phyloP scores from a whole-genome alignment of 2,888 invertebrate genomes.

The Microdon myrmicae region DNA sequence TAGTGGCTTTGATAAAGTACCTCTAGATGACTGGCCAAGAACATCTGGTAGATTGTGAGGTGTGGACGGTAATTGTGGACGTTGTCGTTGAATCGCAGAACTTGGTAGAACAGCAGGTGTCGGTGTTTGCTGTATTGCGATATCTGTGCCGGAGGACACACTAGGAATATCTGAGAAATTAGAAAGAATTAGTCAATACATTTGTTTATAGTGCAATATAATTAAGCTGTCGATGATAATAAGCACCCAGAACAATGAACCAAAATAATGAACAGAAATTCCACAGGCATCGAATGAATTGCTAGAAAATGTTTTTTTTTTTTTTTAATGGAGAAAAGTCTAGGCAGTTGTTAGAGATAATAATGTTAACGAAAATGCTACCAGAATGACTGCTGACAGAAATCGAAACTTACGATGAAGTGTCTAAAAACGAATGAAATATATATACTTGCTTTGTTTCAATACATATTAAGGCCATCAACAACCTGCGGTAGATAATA shows the following conservation, averaged over 20 bases:
- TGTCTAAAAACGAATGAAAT: constrained; percentile 1
- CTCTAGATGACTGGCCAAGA: constrained; percentile 38
- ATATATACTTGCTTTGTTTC: constrained; percentile 25
- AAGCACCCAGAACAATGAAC: background rate
- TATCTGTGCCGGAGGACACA: constrained; percentile 10
- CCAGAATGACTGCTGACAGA: constrained; percentile 14
- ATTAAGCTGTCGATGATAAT: no score
- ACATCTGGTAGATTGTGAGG: constrained; percentile 56
- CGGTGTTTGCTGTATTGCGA: constrained; percentile 26
- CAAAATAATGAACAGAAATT: background rate
- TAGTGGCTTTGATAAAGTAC: constrained; percentile 38
- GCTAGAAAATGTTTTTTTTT: background rate
- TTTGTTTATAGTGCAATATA: no score
- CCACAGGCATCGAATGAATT: background rate
- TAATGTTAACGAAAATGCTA: no score
- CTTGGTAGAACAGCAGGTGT: constrained; percentile 4
- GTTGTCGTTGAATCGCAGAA: constrained; percentile 13
- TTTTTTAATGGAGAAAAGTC: constrained; percentile 1
- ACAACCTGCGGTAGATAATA: constrained; percentile 34
- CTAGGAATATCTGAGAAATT: constrained; percentile 19
- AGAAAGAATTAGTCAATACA: background rate
- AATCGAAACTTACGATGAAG: background rate
- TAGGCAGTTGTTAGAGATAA: no score
- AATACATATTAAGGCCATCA: constrained; percentile 14
- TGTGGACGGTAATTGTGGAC: constrained; percentile 52